A percentile compares a stretch with the other conserved stretches of the same genome.
Evolutionary conservation across 2,888 invertebrate species (phyloP).

Genomic region (Acleris literana): DNA sequence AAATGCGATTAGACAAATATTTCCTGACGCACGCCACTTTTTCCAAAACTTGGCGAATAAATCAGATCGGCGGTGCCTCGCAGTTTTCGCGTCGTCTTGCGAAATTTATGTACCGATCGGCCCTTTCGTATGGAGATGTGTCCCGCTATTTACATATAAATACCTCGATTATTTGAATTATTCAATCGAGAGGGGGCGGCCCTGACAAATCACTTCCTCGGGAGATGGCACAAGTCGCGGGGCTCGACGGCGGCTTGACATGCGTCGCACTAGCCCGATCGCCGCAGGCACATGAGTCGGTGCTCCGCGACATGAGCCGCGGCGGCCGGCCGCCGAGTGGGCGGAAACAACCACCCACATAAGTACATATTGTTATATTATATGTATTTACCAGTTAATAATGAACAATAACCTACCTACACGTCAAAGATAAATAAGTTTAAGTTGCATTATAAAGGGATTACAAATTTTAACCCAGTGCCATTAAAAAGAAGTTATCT

Average conservation of each 20-base stretch:
- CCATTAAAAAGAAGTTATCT: no score
- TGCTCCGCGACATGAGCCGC: neutral
- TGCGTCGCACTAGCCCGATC: conserved; percentile 50
- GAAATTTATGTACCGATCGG: conserved; percentile 84
- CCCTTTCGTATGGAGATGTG: conserved; percentile 84
- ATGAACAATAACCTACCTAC: no score
- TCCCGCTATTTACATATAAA: conserved; percentile 83
- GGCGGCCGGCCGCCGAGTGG: no score
- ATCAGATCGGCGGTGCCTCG: conserved; percentile 82
- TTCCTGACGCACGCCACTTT: conserved; percentile 81
- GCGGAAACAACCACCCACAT: no score
- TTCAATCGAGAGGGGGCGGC: conserved; percentile 84
- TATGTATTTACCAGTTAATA: no score
- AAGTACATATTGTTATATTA: no score
- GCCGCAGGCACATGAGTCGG: neutral
- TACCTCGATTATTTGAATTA: conserved; percentile 84
- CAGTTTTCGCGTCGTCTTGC: conserved; percentile 82
- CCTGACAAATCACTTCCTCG: conserved; percentile 83
- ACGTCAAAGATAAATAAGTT: no score
- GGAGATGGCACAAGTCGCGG: conserved; percentile 78
- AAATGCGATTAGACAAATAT: conserved; percentile 83
- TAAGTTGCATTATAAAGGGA: no score
- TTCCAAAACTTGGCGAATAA: conserved; percentile 81
- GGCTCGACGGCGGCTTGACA: conserved; percentile 71
- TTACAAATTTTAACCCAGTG: no score